These are phyloP conservation scores for Epinephelus coioides DNA, from an alignment of 2,797 vertebrate species.

Conservation along the genomic window DNA sequence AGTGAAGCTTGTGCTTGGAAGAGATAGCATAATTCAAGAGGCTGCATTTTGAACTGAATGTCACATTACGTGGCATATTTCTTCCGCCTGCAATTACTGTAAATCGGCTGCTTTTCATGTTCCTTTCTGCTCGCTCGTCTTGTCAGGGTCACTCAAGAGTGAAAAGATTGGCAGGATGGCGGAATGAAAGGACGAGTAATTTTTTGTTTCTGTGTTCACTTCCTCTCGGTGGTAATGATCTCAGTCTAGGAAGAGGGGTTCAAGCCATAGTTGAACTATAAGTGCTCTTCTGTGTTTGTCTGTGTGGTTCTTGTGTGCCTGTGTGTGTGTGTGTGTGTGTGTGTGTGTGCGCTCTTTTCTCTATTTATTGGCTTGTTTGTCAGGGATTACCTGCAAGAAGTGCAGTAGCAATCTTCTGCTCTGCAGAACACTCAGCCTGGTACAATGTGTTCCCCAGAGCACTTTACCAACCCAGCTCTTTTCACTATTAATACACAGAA, in stretches of 20 bases:
- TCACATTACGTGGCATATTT: slow-evolving; percentile 54
- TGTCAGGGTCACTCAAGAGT: slow-evolving; percentile 61
- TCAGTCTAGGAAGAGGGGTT: slow-evolving; percentile 28
- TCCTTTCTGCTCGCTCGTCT: slow-evolving; percentile 38
- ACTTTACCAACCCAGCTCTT: slow-evolving; percentile 51
- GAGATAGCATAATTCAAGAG: slow-evolving; percentile 69
- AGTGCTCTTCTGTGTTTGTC: slow-evolving; percentile 34
- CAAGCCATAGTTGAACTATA: slow-evolving; percentile 38
- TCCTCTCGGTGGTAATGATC: slow-evolving; percentile 44
- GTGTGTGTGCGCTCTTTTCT: background rate
- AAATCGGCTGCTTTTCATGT: slow-evolving; percentile 56
- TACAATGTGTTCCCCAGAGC: slow-evolving; percentile 59
- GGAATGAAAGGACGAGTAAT: slow-evolving; percentile 45
- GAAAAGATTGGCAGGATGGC: slow-evolving; percentile 46
- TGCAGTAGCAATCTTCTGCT: slow-evolving; percentile 54
- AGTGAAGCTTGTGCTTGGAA: slow-evolving; percentile 48
- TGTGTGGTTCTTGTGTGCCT: background rate
- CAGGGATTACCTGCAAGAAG: slow-evolving; percentile 63
- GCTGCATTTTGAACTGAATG: slow-evolving; percentile 67
- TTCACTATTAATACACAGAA: slow-evolving; percentile 44
- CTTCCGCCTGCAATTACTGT: slow-evolving; percentile 45
- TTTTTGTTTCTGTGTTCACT: slow-evolving; percentile 43
- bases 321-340: background rate
- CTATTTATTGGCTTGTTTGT: slow-evolving; percentile 59
- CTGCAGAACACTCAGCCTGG: slow-evolving; percentile 53